phyloP scores from a whole-genome alignment of 2,888 invertebrate species.

The Frankliniella fusca region DNA sequence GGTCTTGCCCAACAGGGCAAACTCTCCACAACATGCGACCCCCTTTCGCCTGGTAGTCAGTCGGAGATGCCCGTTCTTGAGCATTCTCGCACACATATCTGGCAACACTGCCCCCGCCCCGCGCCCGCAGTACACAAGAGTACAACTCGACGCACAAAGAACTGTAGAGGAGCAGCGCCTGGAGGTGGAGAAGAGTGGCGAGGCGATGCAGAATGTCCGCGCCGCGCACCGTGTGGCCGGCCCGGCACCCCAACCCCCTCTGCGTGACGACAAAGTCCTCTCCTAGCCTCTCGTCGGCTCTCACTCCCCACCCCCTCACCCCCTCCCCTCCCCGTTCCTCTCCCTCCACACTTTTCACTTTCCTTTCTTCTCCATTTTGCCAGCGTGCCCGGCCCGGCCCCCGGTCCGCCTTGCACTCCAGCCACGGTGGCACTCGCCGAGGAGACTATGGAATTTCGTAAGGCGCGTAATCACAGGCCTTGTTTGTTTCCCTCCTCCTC shows the following conservation, averaged over 20 bases:
- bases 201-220: not conserved
- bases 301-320: not conserved
- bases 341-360: not conserved
- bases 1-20: too few species aligned
- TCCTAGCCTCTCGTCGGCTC: not conserved
- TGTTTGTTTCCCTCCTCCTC: not conserved
- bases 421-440: not conserved
- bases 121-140: not conserved
- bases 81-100: too few species aligned
- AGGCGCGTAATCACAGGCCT: conserved; percentile 21
- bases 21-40: too few species aligned
- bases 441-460: conserved; percentile 19
- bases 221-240: not conserved
- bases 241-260: not conserved
- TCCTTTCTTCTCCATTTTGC: not conserved
- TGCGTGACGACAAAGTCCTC: not conserved
- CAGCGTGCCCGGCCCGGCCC: not conserved
- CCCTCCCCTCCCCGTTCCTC: not conserved
- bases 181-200: not conserved
- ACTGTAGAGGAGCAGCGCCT: not conserved
- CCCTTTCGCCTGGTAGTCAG: too few species aligned
- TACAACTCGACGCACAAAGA: not conserved
- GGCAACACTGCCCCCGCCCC: too few species aligned
- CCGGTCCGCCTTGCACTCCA: too few species aligned
- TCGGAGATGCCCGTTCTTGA: too few species aligned